phyloP scores from a whole-genome alignment of 1,140 invertebrate genomes.

The Meteorus sp. region DNA sequence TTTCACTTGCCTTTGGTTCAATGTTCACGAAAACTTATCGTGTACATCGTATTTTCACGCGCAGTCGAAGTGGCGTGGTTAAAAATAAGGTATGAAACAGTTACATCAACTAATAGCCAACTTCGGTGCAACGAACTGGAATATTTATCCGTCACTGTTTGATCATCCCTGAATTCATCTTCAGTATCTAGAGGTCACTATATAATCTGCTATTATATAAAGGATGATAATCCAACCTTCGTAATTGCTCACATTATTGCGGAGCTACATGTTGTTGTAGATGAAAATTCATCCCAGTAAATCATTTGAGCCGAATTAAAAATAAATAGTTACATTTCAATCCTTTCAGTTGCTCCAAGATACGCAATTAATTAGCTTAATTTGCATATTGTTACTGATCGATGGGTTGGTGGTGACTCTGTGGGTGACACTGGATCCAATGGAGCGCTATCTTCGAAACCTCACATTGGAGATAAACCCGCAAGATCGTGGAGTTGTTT shows the following conservation, averaged over 20 bases:
- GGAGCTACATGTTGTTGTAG: too few species aligned
- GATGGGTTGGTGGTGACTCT: slow-evolving; percentile 78
- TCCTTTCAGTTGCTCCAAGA: slow-evolving; percentile 72
- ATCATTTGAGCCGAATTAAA: too few species aligned
- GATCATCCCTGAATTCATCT: too few species aligned
- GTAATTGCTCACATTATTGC: too few species aligned
- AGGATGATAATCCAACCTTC: too few species aligned
- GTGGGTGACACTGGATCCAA: slow-evolving; percentile 82
- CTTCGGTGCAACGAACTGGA: too few species aligned
- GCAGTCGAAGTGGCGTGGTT: slow-evolving; percentile 66
- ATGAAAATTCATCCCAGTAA: too few species aligned
- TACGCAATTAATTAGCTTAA: slow-evolving; percentile 78
- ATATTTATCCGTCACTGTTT: not conserved
- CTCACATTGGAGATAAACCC: slow-evolving; percentile 78
- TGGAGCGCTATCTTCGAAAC: slow-evolving; percentile 81
- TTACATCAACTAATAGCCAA: too few species aligned
- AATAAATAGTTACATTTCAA: too few species aligned
- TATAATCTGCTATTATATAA: too few species aligned
- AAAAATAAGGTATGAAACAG: slow-evolving; percentile 71
- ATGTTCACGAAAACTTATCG: slow-evolving; percentile 90
- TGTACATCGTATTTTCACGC: slow-evolving; percentile 83
- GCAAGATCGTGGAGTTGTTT: slow-evolving; percentile 77
- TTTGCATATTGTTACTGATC: slow-evolving; percentile 75
- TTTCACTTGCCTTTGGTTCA: slow-evolving; percentile 84
- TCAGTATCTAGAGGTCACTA: too few species aligned